Percentiles rank a stretch among this genome's conserved stretches.
phyloP scores from a whole-genome alignment of 2,888 invertebrate species.

The Agrochola lychnidis region DNA sequence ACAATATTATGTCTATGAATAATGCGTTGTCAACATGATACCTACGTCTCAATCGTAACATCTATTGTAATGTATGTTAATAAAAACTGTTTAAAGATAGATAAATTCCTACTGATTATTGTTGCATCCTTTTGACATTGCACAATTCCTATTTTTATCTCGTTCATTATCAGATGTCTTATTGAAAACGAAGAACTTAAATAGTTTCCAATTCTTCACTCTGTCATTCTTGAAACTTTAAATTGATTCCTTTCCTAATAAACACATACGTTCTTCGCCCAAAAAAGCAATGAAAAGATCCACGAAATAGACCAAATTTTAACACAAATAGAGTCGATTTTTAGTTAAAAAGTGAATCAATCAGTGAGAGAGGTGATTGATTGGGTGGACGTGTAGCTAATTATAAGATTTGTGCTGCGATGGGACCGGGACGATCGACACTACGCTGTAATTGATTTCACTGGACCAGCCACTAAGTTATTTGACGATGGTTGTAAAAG shows the following conservation, averaged over 20 bases:
- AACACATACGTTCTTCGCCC: slow-evolving; percentile 32
- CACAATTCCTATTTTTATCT: slow-evolving; percentile 17
- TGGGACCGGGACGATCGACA: slow-evolving; percentile 78
- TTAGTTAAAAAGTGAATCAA: slow-evolving; percentile 71
- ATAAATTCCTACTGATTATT: slow-evolving; percentile 23
- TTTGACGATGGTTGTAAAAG: slow-evolving; percentile 78
- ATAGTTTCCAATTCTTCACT: not conserved
- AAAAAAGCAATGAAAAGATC: slow-evolving; percentile 29
- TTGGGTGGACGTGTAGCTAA: slow-evolving; percentile 81
- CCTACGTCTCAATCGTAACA: slow-evolving; percentile 20
- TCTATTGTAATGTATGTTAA: slow-evolving; percentile 50
- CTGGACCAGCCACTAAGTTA: slow-evolving; percentile 76
- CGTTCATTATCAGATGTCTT: not conserved
- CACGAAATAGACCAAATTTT: slow-evolving; percentile 50
- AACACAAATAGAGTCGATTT: slow-evolving; percentile 71
- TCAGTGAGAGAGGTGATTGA: slow-evolving; percentile 78
- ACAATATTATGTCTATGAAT: not conserved
- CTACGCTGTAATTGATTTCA: slow-evolving; percentile 88
- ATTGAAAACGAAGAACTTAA: not conserved
- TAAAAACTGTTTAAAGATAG: slow-evolving; percentile 31
- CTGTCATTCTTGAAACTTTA: slow-evolving; percentile 12
- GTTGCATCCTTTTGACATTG: slow-evolving; percentile 14
- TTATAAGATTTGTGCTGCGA: slow-evolving; percentile 80
- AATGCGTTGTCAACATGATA: slow-evolving; percentile 1
- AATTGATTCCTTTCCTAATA: slow-evolving; percentile 35